phyloP scores from a whole-genome alignment of 1,140 invertebrate species.

The Propsilocerus akamusi region DNA sequence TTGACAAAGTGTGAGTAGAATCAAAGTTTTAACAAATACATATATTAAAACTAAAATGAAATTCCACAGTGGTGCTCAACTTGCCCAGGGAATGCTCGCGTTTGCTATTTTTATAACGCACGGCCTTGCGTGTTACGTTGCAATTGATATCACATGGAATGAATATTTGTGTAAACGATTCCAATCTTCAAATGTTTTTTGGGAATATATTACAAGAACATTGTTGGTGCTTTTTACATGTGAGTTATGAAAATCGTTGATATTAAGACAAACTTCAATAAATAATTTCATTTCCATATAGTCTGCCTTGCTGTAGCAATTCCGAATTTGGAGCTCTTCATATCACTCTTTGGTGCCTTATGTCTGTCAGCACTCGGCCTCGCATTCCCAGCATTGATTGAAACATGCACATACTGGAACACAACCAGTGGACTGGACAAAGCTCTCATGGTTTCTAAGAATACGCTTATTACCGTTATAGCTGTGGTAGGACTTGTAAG shows the following conservation, averaged over 20 bases:
- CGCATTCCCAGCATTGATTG: conserved; percentile 72
- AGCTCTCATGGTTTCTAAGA: conserved; percentile 27
- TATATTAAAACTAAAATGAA: neutral
- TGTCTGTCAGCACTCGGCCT: conserved; percentile 68
- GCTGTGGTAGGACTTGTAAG: conserved; percentile 44
- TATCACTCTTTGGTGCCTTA: conserved; percentile 75
- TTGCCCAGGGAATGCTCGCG: conserved; percentile 53
- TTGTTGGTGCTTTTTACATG: conserved; percentile 52
- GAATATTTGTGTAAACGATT: conserved; percentile 29
- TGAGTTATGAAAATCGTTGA: conserved; percentile 31
- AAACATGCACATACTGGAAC: conserved; percentile 46
- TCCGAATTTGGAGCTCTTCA: conserved; percentile 70
- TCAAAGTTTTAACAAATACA: neutral
- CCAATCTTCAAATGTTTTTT: conserved; percentile 20
- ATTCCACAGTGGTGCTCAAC: conserved; percentile 39
- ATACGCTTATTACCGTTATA: conserved; percentile 46
- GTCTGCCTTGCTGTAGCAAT: conserved; percentile 59
- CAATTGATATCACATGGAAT: conserved; percentile 71
- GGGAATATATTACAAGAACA: conserved; percentile 49
- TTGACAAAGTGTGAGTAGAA: conserved; percentile 29
- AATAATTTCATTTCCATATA: conserved; percentile 23
- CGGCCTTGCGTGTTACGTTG: conserved; percentile 70
- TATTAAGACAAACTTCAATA: neutral
- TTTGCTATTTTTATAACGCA: conserved; percentile 64
- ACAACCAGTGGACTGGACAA: conserved; percentile 22